Evolutionary conservation across 2,113 vertebrate genomes (phyloP), one percentile per base, ranked within the genome.

Genomic region (Sakesphorus luctuosus): DNA sequence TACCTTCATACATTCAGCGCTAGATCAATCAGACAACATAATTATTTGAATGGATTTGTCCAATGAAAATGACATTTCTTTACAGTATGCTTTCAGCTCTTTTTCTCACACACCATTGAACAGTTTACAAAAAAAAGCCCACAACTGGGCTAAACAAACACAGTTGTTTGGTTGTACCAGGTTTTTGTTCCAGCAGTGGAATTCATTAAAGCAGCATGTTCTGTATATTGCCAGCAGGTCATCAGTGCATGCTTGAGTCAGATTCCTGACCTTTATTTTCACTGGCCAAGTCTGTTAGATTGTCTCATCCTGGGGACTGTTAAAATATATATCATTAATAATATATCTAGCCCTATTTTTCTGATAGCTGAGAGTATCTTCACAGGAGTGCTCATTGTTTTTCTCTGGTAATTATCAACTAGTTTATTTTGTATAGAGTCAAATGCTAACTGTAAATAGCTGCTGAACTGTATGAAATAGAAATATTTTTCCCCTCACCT

Each of bases 141-240:
- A 83, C 59, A 80, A 71, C n/a, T 77, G 38, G 73, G 59, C 84
- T 83, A 71, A 91, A 79, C 63, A 93, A 79, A 91, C 62, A 58
- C 0, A 0, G n/a, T 82, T 94, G 59, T 43, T 95, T 87, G 23
- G 29, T 91, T 62, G 35, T 87, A 85, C 35, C 46, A 69, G 76
- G 43, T 14, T 91, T 91, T 93, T 83, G 21, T 93, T 91, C 63
- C 87, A 87, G 58, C 74, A 73, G 21, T 50, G 82, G 59, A 93
- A 95, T 95, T 95, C 46, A 67, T 67, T 84, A 89, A 79, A 94
- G 66, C 69, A 85, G 40, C 63, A 87, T 73, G 62, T 74, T 92
- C 50, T 95, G 11, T 85, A 10, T 87, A 28, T 59, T 89, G 67
- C 84, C 93, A 94, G 76, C 86, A 93, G 75, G 78, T 87, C 87